phyloP scores from a whole-genome alignment of 2,888 invertebrate species.

The Blastobasis adustella region DNA sequence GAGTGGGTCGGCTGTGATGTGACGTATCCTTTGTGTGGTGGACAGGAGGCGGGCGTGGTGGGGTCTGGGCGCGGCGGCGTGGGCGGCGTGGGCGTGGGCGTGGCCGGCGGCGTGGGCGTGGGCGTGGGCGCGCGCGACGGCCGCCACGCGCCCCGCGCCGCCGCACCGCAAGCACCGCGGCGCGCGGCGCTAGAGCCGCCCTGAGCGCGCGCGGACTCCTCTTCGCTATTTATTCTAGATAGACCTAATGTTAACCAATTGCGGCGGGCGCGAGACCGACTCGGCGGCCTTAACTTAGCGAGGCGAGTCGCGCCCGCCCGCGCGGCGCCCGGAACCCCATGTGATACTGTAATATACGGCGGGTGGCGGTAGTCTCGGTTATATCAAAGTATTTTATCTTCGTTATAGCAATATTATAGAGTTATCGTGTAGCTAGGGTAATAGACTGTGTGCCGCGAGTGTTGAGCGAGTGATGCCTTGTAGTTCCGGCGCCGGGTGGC shows the following conservation, averaged over 20 bases:
- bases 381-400: conserved; percentile 31
- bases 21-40: too few species aligned
- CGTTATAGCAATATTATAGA: conserved; percentile 41
- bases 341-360: conserved; percentile 27
- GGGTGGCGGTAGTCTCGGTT: conserved; percentile 24
- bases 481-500: neutral
- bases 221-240: conserved; percentile 63
- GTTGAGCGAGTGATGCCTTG: conserved; percentile 21
- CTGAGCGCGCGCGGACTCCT: conserved; percentile 42
- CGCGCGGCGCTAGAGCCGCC: conserved; percentile 73
- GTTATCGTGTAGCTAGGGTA: conserved; percentile 35
- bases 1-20: too few species aligned
- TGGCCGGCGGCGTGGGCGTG: conserved; percentile 57
- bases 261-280: conserved; percentile 48
- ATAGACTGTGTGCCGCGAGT: conserved; percentile 28
- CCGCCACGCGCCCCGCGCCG: conserved; percentile 14
- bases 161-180: conserved; percentile 73
- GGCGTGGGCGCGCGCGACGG: conserved; percentile 39
- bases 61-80: conserved; percentile 35
- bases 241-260: conserved; percentile 70
- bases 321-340: conserved; percentile 36
- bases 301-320: conserved; percentile 40
- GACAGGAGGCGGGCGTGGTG: neutral
- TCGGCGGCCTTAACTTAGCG: conserved; percentile 47
- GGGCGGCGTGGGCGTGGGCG: conserved; percentile 46